Evolutionary conservation across 2,113 vertebrate species (phyloP), one percentile per base, ranked within the genome.

Genomic region (Megaceryle torquata): DNA sequence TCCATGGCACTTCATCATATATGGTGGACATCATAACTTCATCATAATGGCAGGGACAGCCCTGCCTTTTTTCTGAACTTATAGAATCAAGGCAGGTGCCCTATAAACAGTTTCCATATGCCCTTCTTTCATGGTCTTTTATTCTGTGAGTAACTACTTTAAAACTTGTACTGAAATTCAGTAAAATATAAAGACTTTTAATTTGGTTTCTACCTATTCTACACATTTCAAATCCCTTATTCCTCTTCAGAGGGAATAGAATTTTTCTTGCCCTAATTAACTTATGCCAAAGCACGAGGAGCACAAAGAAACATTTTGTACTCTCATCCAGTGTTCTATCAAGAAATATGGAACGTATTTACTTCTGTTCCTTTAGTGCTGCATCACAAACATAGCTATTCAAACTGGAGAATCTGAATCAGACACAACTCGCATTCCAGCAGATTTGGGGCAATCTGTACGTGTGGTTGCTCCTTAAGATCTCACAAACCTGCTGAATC

Each of bases 251-350:
- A 48, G 31, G 65, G 53, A 93, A 91, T 90, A 71, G 92, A 79
- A 87, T 93, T 91, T 51, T 79, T 76, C 82, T 89, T 85, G 70
- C 75, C 70, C 79, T 96, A 72, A 94, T 96, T 92, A 80, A 80
- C 76, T 95, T 91, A 91, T 37, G 85, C 82, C 94, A 90, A 72
- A 88, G 88, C 92, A 82, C 57, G 88, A 85, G 53, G 18, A 93
- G 61, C 82, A 82, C 75, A 76, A 82, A 77, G 95, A 96, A 95
- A 97, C 95, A 77, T 82, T 95, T 65, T 96, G 95, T 94, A 85
- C 95, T 87, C 92, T 87, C 4, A 5, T 64, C 78, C 89, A 89
- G 44, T 65, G 41, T 76, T 89, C 95, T 68, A 26, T 82, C 70
- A 69, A 89, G 90, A 89, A 94, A 71, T 26, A 64, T 1, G 29